Conservation (phyloP, 1,140 invertebrate genomes). For the Saccostrea glomerata region DNA sequence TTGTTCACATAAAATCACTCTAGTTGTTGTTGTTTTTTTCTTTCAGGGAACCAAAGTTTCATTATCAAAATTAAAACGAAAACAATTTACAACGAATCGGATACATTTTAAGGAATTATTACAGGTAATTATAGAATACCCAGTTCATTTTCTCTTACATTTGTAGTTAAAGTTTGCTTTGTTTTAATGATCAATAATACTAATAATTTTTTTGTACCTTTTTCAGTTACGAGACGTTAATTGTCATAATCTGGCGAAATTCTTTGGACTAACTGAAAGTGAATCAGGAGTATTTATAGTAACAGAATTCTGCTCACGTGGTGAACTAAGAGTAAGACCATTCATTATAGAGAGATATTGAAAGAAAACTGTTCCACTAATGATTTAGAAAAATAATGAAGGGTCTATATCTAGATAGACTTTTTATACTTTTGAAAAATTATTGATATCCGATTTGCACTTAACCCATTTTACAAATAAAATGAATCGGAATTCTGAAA, state of each 20-base stretch:
- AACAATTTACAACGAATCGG: not conserved
- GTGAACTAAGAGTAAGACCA: constrained; percentile 57
- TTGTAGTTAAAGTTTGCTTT: not conserved
- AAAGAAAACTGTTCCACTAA: not conserved
- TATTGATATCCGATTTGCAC: too few species aligned
- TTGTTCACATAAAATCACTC: too few species aligned
- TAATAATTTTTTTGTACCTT: too few species aligned
- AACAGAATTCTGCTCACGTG: constrained; percentile 69
- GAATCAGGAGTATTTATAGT: constrained; percentile 81
- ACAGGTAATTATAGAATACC: not conserved
- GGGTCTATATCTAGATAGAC: not conserved
- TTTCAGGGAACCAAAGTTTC: not conserved
- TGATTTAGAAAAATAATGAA: not conserved
- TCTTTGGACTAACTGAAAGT: constrained; percentile 93
- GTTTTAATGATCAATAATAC: not conserved
- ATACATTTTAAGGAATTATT: not conserved
- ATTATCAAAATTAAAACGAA: not conserved
- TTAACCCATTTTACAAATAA: not conserved
- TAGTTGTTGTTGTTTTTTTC: not conserved
- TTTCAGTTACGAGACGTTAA: constrained; percentile 17
- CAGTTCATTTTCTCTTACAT: not conserved
- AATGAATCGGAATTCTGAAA: not conserved
- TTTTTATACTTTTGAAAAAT: too few species aligned
- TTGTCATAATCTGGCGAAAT: constrained; percentile 88
- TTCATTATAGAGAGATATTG: not conserved